Conservation (phyloP, 1,140 invertebrate species). For the Mizuhopecten yessoensis region DNA sequence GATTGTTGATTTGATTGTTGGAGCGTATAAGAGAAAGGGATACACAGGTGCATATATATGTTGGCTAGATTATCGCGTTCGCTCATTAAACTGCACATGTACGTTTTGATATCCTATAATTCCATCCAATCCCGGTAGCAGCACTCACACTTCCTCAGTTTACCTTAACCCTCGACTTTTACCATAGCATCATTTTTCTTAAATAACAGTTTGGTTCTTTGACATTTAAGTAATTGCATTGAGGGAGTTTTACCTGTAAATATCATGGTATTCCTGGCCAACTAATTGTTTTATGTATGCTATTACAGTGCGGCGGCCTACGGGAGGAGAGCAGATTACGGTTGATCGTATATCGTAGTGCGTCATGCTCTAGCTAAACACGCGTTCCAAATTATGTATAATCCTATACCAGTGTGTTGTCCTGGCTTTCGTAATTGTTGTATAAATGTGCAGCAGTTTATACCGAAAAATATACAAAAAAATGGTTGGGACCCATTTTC, state of each 20-base stretch:
- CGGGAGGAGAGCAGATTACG: not conserved
- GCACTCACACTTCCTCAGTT: not conserved
- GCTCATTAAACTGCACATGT: not conserved
- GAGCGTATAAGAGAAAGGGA: not conserved
- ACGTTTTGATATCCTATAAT: not conserved
- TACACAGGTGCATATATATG: not conserved
- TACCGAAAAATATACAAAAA: not conserved
- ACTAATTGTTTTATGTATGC: not conserved
- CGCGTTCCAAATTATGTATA: not conserved
- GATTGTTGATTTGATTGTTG: not conserved
- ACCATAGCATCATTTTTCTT: not conserved
- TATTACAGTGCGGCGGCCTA: not conserved
- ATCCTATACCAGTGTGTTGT: not conserved
- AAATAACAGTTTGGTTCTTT: not conserved
- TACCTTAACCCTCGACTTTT: not conserved
- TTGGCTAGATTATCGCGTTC: not conserved
- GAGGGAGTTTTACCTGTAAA: not conserved
- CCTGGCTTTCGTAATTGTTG: too few relatives aligned
- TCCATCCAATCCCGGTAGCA: not conserved
- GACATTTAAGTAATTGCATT: conserved; percentile 27
- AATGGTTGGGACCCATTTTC: not conserved
- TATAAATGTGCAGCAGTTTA: not conserved
- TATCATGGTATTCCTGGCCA: not conserved
- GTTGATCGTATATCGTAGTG: not conserved
- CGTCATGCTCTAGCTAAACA: not conserved